Evolutionary conservation across 1,140 invertebrate species (phyloP), one percentile per base, ranked within the genome.

Genomic region (Mylabris phalerata): DNA sequence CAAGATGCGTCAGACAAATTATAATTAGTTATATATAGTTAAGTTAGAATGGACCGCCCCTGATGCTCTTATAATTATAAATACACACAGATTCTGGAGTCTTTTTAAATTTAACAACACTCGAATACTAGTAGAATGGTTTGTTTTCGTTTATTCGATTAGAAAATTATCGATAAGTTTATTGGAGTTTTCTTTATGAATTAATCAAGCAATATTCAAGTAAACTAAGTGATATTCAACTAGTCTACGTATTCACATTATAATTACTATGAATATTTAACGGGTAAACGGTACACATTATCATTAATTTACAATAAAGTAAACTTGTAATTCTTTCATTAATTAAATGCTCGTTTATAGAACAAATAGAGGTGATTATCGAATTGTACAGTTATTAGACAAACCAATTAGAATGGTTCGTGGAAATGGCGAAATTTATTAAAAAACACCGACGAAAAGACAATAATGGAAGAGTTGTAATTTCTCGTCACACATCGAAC

Each of bases 281-380:
- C 40, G 27, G 32, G 45, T 48, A 40, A 39, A 38, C 19, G n/a
- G 9, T 25, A 27, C 43, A 42, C 27, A 27, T 24, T 26, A 38
- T 48, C 46, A 56, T 56, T 39, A 48, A 27, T 55, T 48, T 26
- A 9, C 27, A 24, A 56, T 39, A 48, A 48, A 42, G 19, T 39
- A 40, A 48, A 38, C 55, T 56, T 39, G 10, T 48, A 56, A 56
- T 56, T 56, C 39, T 56, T 48, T 56, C 19, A 56, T 48, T 56
- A 56, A 56, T 56, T 56, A 46, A 48, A 48, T 32, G 26, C 25
- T 56, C 55, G 55, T 56, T 56, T 56, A 24, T 48, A 39, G 55
- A 41, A 56, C 44, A 56, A 56, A 56, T 32, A 56, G 55, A 10
- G 7, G 7, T 32, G 32, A 32, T 32, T 32, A 32, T 32, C 7